Percentiles rank a stretch among this genome's conserved stretches.
Conservation (phyloP, 2,113 vertebrate species). For the Rhodinocichla rosea region DNA sequence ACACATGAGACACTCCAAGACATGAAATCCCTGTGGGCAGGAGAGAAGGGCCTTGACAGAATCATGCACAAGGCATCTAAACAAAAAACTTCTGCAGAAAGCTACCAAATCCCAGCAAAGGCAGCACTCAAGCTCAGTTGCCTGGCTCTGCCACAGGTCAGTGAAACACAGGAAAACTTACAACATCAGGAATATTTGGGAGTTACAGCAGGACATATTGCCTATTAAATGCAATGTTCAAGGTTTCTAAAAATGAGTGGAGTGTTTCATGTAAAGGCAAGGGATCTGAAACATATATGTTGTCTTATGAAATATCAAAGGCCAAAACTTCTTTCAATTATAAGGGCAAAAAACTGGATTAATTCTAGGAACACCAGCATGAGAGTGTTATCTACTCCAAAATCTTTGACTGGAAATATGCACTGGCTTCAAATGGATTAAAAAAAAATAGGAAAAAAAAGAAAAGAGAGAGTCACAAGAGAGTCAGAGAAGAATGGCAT, state of each 20-base stretch:
- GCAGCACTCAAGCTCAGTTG: not conserved
- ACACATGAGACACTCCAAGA: not conserved
- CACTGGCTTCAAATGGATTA: not conserved
- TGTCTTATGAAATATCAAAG: not conserved
- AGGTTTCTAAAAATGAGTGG: not conserved
- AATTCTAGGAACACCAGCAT: conserved; percentile 2
- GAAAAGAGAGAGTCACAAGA: not conserved
- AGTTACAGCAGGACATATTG: not conserved
- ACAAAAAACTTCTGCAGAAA: not conserved
- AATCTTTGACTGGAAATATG: conserved; percentile 29
- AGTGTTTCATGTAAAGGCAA: not conserved
- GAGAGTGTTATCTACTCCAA: conserved; percentile 31
- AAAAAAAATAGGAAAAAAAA: not conserved
- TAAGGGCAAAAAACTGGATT: not conserved
- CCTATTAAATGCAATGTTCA: not conserved
- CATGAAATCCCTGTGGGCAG: not conserved
- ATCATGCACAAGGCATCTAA: not conserved
- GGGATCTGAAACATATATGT: not conserved
- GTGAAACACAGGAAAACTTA: not conserved
- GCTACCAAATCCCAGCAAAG: not conserved
- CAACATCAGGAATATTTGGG: not conserved
- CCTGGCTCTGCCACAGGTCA: not conserved
- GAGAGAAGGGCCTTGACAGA: not conserved
- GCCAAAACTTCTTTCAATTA: not conserved
- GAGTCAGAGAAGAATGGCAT: conserved; percentile 34